Evolutionary conservation across 2,888 invertebrate genomes (phyloP), one percentile per base, ranked within the genome.

Genomic region (Zele albiditarsus): DNA sequence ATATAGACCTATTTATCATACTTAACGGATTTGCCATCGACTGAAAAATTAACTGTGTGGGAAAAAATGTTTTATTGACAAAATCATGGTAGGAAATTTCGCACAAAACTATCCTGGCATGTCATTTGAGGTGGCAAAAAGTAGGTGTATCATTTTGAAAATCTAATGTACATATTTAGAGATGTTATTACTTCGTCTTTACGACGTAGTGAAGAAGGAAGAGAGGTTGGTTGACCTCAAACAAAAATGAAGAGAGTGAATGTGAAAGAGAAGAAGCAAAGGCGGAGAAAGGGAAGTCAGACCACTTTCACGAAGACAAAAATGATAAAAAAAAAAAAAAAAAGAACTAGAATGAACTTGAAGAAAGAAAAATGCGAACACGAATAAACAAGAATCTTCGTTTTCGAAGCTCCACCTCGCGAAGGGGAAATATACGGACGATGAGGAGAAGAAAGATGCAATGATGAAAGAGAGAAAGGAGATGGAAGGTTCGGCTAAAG

Each of bases 351-450:
- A 8, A 53, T 70, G 63, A 66, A 72, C 28, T 62, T n/a, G 58
- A 71, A 66, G 66, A 57, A 74, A 74, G 68, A 68, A 73, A 73
- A 69, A 73, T 62, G 77, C 78, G 63, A 63, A 31, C 58, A 76
- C 78, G 62, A 63, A 31, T 72, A 76, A 65, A 62, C 58, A 74
- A 76, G 75, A 79, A 79, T 75, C 70, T 76, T 76, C 77, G 76
- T 77, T 75, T 77, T 77, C 72, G 65, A 16, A 8, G 28, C 53
- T 57, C 74, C 58, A 65, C 23, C 20, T 6, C 38, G 3, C 6
- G 75, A 72, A 70, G 76, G 27, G 49, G 12, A 23, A 27, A 67
- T 16, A 49, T 65, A 73, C 68, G 58, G 23, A 38, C 5, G 60
- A 66, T 28, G 33, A 46, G 58, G 14, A 33, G 68, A 23, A 46